Percentiles rank a stretch among this genome's conserved stretches.
Conservation (phyloP, 1,140 invertebrate species). For the Drosophila repletoides region DNA sequence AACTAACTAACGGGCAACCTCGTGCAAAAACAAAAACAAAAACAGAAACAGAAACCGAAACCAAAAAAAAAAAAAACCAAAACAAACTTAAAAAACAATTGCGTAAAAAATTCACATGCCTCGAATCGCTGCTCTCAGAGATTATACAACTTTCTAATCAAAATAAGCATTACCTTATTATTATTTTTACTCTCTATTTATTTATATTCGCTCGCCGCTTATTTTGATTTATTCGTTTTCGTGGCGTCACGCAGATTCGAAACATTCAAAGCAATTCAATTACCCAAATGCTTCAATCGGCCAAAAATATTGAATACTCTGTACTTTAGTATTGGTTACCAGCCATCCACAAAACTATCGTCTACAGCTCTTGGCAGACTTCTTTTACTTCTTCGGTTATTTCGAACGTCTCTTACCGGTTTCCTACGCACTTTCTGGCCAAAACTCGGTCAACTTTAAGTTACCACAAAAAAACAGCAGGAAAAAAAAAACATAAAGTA, state of each 20-base stretch:
- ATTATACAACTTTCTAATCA: conserved; percentile 80
- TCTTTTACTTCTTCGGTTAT: background rate
- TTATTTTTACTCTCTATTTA: conserved; percentile 33
- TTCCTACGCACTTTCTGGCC: conserved; percentile 36
- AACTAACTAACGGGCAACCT: conserved; percentile 39
- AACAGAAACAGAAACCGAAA: background rate
- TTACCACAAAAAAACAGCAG: conserved; percentile 13
- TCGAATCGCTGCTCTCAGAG: conserved; percentile 45
- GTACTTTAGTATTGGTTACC: background rate
- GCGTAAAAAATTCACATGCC: conserved; percentile 78
- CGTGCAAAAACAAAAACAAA: conserved; percentile 49
- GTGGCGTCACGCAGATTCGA: conserved; percentile 42
- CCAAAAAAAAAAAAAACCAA: conserved; percentile 4
- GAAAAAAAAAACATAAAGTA: conserved; percentile 25
- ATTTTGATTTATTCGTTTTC: conserved; percentile 23
- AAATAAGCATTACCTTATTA: conserved; percentile 68
- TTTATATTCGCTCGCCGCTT: conserved; percentile 30
- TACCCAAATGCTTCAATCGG: conserved; percentile 61
- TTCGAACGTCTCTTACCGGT: conserved; percentile 11
- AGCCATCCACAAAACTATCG: background rate
- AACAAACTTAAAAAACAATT: conserved; percentile 67
- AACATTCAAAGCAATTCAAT: conserved; percentile 40
- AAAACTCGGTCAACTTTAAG: conserved; percentile 45
- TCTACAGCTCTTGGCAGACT: background rate
- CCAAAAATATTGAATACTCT: conserved; percentile 13